Evolutionary conservation across 2,888 invertebrate species (phyloP), one percentile per base, ranked within the genome.

Genomic region (Malacosoma neustria): DNA sequence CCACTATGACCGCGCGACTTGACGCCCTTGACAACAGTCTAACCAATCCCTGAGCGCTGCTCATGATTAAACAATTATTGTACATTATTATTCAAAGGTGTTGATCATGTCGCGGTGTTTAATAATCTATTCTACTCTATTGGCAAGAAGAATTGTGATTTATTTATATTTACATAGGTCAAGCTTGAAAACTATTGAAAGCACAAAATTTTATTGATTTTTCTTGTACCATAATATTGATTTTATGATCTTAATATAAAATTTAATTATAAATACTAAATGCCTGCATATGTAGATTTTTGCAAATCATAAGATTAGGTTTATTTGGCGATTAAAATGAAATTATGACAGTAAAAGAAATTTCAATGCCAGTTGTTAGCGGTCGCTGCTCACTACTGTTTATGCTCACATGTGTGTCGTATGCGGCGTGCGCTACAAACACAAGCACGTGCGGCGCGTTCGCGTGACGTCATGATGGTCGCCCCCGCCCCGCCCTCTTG

Each of bases 371-470:
- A 69, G 62, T 61, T 50, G 57, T 61, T 52, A 60, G 59, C 58
- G 54, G 57, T 46, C 50, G 54, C 59, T 59, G 58, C 49, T 51
- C 45, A 43, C 45, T 43, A 43, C 44, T 48, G 52, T 30, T 14
- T 30, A 38, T 49, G 56, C 64, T 64, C 69, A 68, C 71, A 70
- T 76, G 79, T 76, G 77, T 75, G 72, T 72, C 50, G 61, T 65
- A 49, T 49, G 54, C 63, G 68, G 65, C 61, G 60, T 68, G 68
- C 72, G 73, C 71, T 71, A 77, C 81, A 80, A 79, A 80, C 81
- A 82, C 81, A 74, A 75, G 79, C 84, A 82, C 84, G 84, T 81
- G 81, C 77, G 76, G 60, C 48, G 61, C 68, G 43, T 46, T 55
- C 53, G 57, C 71, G 68, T 82, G 77, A 81, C 77, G 72, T 75